Evolutionary conservation across 2,113 vertebrate species (phyloP).

Genomic region (Prionailurus viverrinus): DNA sequence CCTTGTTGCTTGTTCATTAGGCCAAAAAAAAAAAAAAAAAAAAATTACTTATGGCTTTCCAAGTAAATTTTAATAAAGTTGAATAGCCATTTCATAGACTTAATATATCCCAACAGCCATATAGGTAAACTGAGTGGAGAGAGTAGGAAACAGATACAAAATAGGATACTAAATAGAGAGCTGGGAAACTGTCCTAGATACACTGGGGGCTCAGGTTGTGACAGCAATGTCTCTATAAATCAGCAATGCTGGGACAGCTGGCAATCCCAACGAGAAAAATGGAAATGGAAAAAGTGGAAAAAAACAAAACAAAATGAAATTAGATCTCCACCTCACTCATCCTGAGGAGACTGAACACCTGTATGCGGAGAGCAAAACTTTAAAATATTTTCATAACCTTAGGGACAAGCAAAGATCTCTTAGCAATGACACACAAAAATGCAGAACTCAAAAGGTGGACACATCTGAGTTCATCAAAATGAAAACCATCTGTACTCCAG

Average conservation of each 20-base stretch:
- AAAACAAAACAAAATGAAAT: background rate
- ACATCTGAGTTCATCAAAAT: background rate
- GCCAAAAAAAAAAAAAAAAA: background rate
- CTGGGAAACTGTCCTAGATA: background rate
- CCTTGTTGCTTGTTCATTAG: background rate
- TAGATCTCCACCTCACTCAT: background rate
- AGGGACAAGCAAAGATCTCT: background rate
- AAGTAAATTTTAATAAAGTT: background rate
- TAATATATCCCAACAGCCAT: background rate
- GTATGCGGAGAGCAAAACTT: background rate
- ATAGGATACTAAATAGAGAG: background rate
- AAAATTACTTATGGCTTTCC: background rate
- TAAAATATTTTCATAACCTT: background rate
- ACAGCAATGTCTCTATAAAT: background rate
- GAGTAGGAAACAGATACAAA: background rate
- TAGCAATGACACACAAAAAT: background rate
- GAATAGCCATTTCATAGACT: background rate
- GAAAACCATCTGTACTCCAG: background rate
- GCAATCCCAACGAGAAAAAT: background rate
- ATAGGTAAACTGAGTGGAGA: background rate
- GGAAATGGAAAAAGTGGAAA: slow-evolving; percentile 48
- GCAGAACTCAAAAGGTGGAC: background rate
- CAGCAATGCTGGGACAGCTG: background rate
- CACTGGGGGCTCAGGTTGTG: background rate
- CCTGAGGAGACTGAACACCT: background rate